Percentiles rank a stretch among this genome's conserved stretches.
Conservation (phyloP, 2,113 vertebrate species). For the Sciurus niger region DNA sequence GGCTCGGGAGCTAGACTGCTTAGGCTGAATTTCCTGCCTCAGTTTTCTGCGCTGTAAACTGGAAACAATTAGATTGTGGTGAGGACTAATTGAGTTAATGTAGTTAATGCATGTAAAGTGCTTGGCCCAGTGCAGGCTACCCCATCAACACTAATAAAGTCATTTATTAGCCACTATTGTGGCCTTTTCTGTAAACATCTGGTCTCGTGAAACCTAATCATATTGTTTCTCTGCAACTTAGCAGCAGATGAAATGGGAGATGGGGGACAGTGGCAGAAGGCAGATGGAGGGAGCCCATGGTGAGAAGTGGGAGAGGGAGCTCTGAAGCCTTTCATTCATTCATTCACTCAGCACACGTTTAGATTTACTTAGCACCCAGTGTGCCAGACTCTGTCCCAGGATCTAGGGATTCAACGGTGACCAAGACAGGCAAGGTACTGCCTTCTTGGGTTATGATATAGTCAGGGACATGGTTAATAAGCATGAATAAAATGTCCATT, state of each 20-base stretch:
- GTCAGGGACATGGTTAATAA: not conserved
- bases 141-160: not conserved
- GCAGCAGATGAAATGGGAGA: not conserved
- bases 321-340: not conserved
- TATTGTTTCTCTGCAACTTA: not conserved
- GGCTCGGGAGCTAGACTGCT: not conserved
- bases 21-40: not conserved
- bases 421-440: not conserved
- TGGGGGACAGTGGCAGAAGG: not conserved
- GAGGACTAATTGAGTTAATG: constrained; percentile 13
- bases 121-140: not conserved
- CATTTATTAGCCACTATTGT: not conserved
- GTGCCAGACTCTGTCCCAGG: not conserved
- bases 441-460: not conserved
- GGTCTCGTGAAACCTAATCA: not conserved
- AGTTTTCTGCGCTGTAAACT: not conserved
- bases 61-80: constrained; percentile 12
- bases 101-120: not conserved
- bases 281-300: not conserved
- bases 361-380: not conserved
- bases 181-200: constrained; percentile 31
- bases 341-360: not conserved
- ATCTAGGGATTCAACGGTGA: not conserved
- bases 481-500: not conserved
- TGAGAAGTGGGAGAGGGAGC: not conserved